A percentile compares a stretch with the other conserved stretches of the same genome.
Evolutionary conservation across 2,113 vertebrate species (phyloP).

Genomic region (Glareola pratincola): DNA sequence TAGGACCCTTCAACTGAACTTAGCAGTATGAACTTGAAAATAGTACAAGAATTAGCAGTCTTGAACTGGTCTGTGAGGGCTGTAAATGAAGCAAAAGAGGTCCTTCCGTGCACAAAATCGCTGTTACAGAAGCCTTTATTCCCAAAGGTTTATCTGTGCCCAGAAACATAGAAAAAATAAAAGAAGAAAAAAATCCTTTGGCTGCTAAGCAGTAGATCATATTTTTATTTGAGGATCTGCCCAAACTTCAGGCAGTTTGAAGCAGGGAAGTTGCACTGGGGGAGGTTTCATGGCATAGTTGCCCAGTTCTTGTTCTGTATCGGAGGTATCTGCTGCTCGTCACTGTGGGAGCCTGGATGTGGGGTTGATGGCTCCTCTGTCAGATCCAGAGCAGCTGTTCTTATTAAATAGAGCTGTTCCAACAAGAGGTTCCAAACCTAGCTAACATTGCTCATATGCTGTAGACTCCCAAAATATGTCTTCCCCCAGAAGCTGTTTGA

Average conservation of each 20-base stretch:
- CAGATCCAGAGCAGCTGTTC: neutral
- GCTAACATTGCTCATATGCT: neutral
- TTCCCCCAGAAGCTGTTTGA: neutral
- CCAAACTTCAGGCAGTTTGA: neutral
- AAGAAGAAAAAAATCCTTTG: neutral
- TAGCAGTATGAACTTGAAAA: neutral
- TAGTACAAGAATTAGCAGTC: neutral
- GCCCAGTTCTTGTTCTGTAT: neutral
- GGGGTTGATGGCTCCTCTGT: neutral
- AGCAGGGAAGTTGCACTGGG: neutral
- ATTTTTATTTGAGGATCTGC: neutral
- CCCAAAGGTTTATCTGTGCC: neutral
- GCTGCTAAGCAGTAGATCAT: neutral
- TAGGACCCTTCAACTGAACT: neutral
- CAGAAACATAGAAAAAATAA: neutral
- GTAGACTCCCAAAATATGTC: neutral
- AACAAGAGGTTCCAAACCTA: neutral
- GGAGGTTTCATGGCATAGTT: neutral
- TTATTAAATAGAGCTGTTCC: constrained; percentile 16
- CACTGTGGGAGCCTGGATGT: neutral
- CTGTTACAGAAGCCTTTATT: neutral
- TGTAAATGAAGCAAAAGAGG: neutral
- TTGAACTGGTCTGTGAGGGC: neutral
- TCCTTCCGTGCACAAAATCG: neutral
- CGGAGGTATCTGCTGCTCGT: neutral